Evolutionary conservation across 2,888 invertebrate genomes (phyloP).

Genomic region (Catocala fraxini): DNA sequence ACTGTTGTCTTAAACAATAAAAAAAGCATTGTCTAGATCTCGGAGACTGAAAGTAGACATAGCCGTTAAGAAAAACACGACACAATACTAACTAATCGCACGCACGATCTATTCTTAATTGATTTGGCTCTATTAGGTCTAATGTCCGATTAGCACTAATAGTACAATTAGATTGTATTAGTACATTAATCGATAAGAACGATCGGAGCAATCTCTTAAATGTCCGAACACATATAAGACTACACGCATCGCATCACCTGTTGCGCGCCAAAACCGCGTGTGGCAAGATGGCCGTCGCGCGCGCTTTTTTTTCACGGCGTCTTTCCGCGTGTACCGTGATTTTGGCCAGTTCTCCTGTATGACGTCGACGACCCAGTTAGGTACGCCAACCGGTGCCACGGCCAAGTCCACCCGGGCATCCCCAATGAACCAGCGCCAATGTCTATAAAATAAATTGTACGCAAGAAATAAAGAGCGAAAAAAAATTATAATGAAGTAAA

Average conservation of each 20-base stretch:
- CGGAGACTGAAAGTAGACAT: too few species aligned
- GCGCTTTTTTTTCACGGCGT: slow-evolving; percentile 74
- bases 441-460: slow-evolving; percentile 87
- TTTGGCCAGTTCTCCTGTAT: slow-evolving; percentile 84
- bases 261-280: slow-evolving; percentile 70
- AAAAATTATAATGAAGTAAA: slow-evolving; percentile 84
- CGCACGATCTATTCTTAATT: too few species aligned
- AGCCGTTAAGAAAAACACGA: too few species aligned
- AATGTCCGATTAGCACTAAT: too few species aligned
- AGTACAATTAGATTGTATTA: too few species aligned
- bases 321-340: slow-evolving; percentile 83
- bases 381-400: slow-evolving; percentile 85
- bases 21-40: too few species aligned
- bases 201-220: too few species aligned
- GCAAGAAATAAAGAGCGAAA: slow-evolving; percentile 73
- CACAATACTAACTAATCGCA: too few species aligned
- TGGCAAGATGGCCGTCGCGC: slow-evolving; percentile 75
- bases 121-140: too few species aligned
- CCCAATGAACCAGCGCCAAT: slow-evolving; percentile 86
- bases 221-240: too few species aligned
- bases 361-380: slow-evolving; percentile 86
- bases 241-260: slow-evolving; percentile 27
- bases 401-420: slow-evolving; percentile 86
- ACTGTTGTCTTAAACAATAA: too few species aligned
- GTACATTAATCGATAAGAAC: too few species aligned